phyloP scores from a whole-genome alignment of 2,888 invertebrate species.

The Busseola fusca region DNA sequence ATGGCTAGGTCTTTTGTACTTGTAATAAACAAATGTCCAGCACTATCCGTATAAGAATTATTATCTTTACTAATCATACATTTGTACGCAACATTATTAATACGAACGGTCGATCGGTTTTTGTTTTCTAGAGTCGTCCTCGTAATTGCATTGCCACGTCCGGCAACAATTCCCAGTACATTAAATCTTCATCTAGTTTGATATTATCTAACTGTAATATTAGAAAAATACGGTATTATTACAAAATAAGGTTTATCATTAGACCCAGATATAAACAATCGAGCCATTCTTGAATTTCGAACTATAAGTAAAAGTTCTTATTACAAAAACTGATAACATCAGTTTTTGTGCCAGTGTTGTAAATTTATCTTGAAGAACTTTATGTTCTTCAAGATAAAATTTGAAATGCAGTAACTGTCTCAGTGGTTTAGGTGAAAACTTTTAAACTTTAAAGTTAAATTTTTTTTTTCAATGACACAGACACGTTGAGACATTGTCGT shows the following conservation, averaged over 20 bases:
- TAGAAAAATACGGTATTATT: not conserved
- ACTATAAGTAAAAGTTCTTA: too few species aligned
- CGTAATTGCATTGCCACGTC: not conserved
- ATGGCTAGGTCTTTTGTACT: not conserved
- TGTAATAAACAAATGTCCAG: not conserved
- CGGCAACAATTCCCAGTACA: not conserved
- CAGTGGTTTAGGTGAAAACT: too few species aligned
- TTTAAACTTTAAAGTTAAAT: too few species aligned
- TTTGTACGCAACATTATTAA: constrained; percentile 9
- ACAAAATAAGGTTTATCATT: too few species aligned
- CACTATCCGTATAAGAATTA: not conserved
- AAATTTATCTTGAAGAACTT: too few species aligned
- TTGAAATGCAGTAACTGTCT: too few species aligned
- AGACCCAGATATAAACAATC: too few species aligned
- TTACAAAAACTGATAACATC: too few species aligned
- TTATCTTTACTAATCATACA: constrained; percentile 1
- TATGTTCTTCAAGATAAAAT: too few species aligned
- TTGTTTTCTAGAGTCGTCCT: constrained; percentile 8
- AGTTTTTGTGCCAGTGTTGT: too few species aligned
- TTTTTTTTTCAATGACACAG: not conserved
- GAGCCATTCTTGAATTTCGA: too few species aligned
- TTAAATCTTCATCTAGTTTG: not conserved
- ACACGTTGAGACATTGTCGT: not conserved
- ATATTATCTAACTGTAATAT: not conserved
- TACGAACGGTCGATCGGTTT: constrained; percentile 4